Evolutionary conservation across 2,797 vertebrate genomes (phyloP).

Genomic region (Cossypha caffra): DNA sequence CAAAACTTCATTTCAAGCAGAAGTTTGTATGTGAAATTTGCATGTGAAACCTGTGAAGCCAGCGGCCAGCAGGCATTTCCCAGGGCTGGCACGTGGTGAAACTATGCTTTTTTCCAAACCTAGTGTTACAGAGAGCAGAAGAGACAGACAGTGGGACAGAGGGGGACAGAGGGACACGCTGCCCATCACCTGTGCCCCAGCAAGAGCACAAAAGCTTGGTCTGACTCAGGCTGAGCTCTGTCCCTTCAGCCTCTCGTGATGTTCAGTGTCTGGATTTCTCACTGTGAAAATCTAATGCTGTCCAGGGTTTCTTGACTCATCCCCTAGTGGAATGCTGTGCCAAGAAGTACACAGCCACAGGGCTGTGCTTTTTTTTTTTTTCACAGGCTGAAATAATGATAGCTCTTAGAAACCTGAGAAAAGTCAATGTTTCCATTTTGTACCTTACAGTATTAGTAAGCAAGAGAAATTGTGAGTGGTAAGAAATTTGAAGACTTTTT

Average conservation of each 20-base stretch:
- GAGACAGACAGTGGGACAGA: fast-evolving
- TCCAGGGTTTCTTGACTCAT: neutral
- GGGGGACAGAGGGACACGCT: fast-evolving
- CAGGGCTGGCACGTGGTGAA: fast-evolving
- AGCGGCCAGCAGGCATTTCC: neutral
- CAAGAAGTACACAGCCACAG: neutral
- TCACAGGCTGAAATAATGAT: neutral
- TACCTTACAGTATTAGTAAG: neutral
- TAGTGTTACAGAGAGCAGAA: fast-evolving
- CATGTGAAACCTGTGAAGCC: fast-evolving
- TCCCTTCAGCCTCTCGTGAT: fast-evolving
- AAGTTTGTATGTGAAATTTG: neutral
- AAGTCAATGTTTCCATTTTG: neutral
- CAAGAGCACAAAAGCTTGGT: fast-evolving
- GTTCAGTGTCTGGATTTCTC: neutral
- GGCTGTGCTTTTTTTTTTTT: neutral
- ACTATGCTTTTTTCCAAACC: fast-evolving
- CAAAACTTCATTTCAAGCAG: neutral
- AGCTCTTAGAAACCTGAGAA: neutral
- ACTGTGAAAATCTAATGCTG: fast-evolving
- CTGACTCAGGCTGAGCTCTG: neutral
- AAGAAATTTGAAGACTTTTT: neutral
- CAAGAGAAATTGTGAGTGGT: neutral
- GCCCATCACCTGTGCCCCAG: neutral
- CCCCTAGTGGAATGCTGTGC: too few relatives aligned